Evolutionary conservation across 2,113 vertebrate genomes (phyloP).

Genomic region (western clawed frog (Xenopus tropicalis)): UCB_Xtro_10.0 CM004446.2:60119001-60119500

Average conservation of each 20-base stretch:
- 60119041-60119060: not conserved
- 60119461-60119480: no score
- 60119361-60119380: no score
- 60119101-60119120: no score
- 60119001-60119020: constrained; percentile 11
- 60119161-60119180: constrained; percentile 61
- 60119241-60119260: constrained; percentile 63
- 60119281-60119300: constrained; percentile 57
- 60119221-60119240: constrained; percentile 55
- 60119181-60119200: constrained; percentile 65
- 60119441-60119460: no score
- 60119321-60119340: not conserved
- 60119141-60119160: constrained; percentile 58
- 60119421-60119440: no score
- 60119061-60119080: not conserved
- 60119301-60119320: constrained; percentile 49
- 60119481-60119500: no score
- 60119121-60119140: not conserved
- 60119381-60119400: no score
- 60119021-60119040: not conserved
- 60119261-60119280: constrained; percentile 54
- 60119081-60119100: no score
- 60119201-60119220: constrained; percentile 61
- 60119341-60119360: no score
- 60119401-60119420: no score